A percentile compares a stretch with the other conserved stretches of the same genome.
These are phyloP conservation scores for Catharus minimus DNA, from an alignment of 2,113 vertebrate species.

Conservation along the genomic window DNA sequence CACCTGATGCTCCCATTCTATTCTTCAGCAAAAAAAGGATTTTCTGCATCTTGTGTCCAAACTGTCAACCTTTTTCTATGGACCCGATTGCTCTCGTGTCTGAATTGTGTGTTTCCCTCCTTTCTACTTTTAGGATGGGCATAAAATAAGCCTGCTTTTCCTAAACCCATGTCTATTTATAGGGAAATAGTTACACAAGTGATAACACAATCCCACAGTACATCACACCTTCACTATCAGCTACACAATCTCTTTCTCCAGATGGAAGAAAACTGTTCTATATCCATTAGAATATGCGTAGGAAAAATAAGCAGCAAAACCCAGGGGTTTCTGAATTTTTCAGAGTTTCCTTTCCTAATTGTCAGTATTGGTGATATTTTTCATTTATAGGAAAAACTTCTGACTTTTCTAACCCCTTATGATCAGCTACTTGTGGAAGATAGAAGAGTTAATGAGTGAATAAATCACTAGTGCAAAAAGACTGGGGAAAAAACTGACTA, in stretches of 20 bases:
- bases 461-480: neutral
- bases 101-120: neutral
- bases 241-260: neutral
- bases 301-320: neutral
- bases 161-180: neutral
- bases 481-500: neutral
- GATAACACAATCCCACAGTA: neutral
- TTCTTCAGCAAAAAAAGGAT: neutral
- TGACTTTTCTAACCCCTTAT: neutral
- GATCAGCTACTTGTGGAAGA: neutral
- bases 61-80: neutral
- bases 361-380: neutral
- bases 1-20: neutral
- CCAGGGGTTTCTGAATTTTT: neutral
- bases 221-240: neutral
- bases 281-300: neutral
- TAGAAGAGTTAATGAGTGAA: neutral
- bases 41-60: neutral
- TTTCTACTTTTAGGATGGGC: neutral
- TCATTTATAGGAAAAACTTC: neutral
- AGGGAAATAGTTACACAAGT: neutral
- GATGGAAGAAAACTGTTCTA: neutral
- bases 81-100: neutral
- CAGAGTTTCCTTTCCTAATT: neutral
- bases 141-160: neutral